Percentiles rank a stretch among this genome's conserved stretches.
These are phyloP conservation scores for Exocentrus adspersus DNA, from an alignment of 2,888 invertebrate species.

Conservation along the genomic window DNA sequence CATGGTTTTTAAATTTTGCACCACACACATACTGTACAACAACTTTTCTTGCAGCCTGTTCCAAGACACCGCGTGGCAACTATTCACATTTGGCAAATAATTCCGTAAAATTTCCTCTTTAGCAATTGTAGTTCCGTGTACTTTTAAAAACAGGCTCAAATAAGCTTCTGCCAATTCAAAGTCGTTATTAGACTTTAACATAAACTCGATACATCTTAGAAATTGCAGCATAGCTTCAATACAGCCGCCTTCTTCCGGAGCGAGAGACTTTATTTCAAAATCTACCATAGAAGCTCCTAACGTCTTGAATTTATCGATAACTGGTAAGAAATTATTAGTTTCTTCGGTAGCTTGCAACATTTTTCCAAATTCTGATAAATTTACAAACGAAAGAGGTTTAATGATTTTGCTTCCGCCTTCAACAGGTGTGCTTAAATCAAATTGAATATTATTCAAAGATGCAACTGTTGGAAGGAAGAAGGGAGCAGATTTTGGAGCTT, in stretches of 20 bases:
- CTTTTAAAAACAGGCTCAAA: constrained; percentile 86
- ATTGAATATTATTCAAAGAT: constrained; percentile 82
- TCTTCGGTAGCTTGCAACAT: constrained; percentile 67
- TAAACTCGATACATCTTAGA: constrained; percentile 75
- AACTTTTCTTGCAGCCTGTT: constrained; percentile 73
- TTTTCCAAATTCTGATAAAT: constrained; percentile 76
- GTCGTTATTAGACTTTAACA: constrained; percentile 79
- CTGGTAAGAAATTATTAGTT: constrained; percentile 66
- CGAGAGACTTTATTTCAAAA: constrained; percentile 83
- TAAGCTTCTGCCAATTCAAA: constrained; percentile 94
- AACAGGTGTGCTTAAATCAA: constrained; percentile 69
- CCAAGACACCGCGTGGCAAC: constrained; percentile 73
- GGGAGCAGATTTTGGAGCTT: constrained; percentile 88
- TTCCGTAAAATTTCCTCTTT: constrained; percentile 67
- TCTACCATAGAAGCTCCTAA: constrained; percentile 88
- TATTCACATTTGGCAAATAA: constrained; percentile 69
- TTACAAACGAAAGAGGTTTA: constrained; percentile 70
- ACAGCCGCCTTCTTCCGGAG: constrained; percentile 81
- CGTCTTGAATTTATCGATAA: constrained; percentile 72
- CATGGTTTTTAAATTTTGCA: constrained; percentile 76
- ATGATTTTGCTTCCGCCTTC: constrained; percentile 66
- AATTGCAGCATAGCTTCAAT: constrained; percentile 79
- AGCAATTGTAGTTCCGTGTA: constrained; percentile 73
- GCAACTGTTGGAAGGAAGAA: constrained; percentile 95
- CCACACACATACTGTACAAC: constrained; percentile 79